Base-by-base conservation (phyloP, 1,140 invertebrate species). In the Geopemphigus sp. region DNA sequence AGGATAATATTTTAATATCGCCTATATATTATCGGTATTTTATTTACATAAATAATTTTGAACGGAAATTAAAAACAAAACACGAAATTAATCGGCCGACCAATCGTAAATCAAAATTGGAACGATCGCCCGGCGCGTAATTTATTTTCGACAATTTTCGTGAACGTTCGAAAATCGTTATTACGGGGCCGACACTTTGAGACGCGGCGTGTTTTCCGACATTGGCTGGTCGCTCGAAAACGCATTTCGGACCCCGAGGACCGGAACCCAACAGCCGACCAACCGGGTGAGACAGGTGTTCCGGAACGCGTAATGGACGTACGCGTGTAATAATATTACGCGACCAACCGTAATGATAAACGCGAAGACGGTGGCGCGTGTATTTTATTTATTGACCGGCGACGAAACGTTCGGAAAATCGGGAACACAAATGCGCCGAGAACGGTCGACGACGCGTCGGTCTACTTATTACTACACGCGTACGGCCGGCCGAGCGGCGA, bases 201-300 rank as follows among this genome's bases (percentile, higher is more conserved):
- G 17, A 50, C 39, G 66, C 45, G 66, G 50, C 19, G 66, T 24
- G 66, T 68, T 68, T 26, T 68, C 22, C 17, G 29, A 24, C 29
- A 39, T 29, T 50, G 45, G 22, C 45, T 68, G 4, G 59, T 61
- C 24, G n/a, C 12, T 11, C 22, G 17, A 47, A 26, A 68, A 24
- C 39, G 24, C 47, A 68, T 24, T 39, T 39, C 47, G 45, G 22
- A 68, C 66, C 66, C 66, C 45, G 66, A 22, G 66, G 66, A 68
- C 66, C 66, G 66, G 66, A 68, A 68, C 39, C 54, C 19, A 32
- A 19, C 47, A 29, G 68, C 24, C 68, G 68, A 72, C 68, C 68
- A 72, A 72, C 50, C 47, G 47, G 24, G 68, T 72, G 29, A 72
- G 50, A 72, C 68, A 72, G 68, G 68, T 72, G 68, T 24, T 54